Conservation (phyloP, 1,140 invertebrate genomes). For the Drosophila kurseongensis region DNA sequence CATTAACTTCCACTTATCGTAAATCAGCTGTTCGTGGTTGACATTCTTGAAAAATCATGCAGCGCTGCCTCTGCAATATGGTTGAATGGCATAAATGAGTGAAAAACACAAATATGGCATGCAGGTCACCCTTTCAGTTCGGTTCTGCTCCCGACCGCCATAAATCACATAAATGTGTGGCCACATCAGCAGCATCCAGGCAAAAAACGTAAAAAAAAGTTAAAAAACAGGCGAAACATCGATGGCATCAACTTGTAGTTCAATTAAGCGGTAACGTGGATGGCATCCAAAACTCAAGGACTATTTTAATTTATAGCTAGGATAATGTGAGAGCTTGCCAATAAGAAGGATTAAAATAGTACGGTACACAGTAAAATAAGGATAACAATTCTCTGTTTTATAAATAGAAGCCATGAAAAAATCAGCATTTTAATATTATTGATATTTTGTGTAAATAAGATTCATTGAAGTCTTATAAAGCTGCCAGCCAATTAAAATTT, state of each 20-base stretch:
- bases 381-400: background rate
- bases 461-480: too few species aligned
- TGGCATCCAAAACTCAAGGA: conserved; percentile 3
- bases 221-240: conserved; percentile 4
- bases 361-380: conserved; percentile 22
- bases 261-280: conserved; percentile 55
- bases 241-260: conserved; percentile 45
- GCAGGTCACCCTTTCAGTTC: conserved; percentile 21
- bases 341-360: conserved; percentile 19
- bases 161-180: conserved; percentile 72
- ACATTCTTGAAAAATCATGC: conserved; percentile 74
- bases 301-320: conserved; percentile 55
- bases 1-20: conserved; percentile 57
- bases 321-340: conserved; percentile 17
- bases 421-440: too few species aligned
- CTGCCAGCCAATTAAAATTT: too few species aligned
- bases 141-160: conserved; percentile 39
- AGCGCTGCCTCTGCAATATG: conserved; percentile 4
- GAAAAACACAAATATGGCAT: conserved; percentile 33
- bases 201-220: background rate
- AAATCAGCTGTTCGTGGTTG: conserved; percentile 61
- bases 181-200: conserved; percentile 27
- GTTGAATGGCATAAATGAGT: conserved; percentile 37
- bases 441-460: too few species aligned
- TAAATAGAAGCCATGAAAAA: too few species aligned